phyloP scores from a whole-genome alignment of 1,140 invertebrate genomes.

The Ostrea denselamellosa region DNA sequence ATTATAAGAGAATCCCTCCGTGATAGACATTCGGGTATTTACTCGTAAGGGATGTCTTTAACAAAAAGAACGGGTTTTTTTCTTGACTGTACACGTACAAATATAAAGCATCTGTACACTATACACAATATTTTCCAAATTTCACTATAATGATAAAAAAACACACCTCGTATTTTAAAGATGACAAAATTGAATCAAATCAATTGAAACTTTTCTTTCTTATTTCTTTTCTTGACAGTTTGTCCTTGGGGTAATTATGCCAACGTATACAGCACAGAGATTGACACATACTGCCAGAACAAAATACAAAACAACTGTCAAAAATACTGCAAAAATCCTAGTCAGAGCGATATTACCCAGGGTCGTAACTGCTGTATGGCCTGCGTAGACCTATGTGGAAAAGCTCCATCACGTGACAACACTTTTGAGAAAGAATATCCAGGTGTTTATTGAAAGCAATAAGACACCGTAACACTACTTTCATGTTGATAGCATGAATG shows the following conservation, averaged over 20 bases:
- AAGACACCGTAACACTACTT: too few relatives aligned
- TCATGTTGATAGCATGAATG: too few relatives aligned
- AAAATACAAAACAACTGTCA: neutral
- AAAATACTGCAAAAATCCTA: neutral
- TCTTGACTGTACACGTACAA: too few relatives aligned
- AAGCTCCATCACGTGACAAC: neutral
- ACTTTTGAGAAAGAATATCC: neutral
- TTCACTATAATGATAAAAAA: too few relatives aligned
- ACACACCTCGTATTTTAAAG: neutral
- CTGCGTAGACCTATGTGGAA: neutral
- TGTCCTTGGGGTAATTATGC: conserved; percentile 13
- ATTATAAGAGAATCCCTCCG: too few relatives aligned
- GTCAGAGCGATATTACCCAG: neutral
- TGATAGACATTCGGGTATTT: too few relatives aligned
- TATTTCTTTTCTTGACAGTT: neutral
- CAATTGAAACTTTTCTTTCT: neutral
- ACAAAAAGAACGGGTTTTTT: too few relatives aligned
- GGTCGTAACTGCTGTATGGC: neutral
- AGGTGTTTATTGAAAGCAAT: neutral
- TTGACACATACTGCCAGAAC: neutral
- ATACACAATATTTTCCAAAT: too few relatives aligned
- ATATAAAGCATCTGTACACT: neutral
- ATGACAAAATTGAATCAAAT: neutral
- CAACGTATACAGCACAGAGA: neutral
- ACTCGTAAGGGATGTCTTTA: too few relatives aligned